Evolutionary conservation across 1,140 invertebrate genomes (phyloP), one percentile per base, ranked within the genome.

Genomic region (Bicyclus anynana): DNA sequence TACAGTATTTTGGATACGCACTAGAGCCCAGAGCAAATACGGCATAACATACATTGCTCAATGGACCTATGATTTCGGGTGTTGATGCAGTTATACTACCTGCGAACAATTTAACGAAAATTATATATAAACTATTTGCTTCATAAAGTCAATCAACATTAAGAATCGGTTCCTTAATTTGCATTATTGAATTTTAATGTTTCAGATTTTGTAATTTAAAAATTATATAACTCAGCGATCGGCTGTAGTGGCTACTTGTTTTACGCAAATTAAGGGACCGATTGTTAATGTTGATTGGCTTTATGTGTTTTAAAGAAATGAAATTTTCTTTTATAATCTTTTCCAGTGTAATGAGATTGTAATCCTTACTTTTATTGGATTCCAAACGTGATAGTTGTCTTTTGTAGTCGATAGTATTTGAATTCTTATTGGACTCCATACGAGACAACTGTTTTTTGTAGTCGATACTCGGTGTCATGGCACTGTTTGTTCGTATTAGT

Each of bases 1-100:
- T 94, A 79, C 97, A 98, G 80, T 98, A 99, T 76, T 98, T 98
- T 0, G 97, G 97, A 90, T 99, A 99, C 0, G 97, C 97, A 62
- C 96, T 97, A 1, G 97, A 98, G 9, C 98, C 98, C 2, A 99
- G 84, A 0, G 94, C 97, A 83, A 99, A 99, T 1, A 99, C 97
- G 0, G 97, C 96, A 79, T 95, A 99, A 79, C 97, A 93, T 13
- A 97, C 95, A 66, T 97, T 98, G 72, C 95, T 96, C 0, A 97
- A 84, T 6, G 95, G 95, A 13, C 95, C 95, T 75, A 97, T 96
- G 59, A 92, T 94, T 72, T 96, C 94, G 65, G 94, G 93, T n/a
- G 92, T 90, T 67, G 95, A 93, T 12, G 93, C 92, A 17, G 65
- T 70, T 42, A 79, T 54, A 35, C 68, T 80, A 66, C 82, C 91